Base-by-base conservation (phyloP, 2,113 vertebrate genomes). In the Myodes glareolus region DNA sequence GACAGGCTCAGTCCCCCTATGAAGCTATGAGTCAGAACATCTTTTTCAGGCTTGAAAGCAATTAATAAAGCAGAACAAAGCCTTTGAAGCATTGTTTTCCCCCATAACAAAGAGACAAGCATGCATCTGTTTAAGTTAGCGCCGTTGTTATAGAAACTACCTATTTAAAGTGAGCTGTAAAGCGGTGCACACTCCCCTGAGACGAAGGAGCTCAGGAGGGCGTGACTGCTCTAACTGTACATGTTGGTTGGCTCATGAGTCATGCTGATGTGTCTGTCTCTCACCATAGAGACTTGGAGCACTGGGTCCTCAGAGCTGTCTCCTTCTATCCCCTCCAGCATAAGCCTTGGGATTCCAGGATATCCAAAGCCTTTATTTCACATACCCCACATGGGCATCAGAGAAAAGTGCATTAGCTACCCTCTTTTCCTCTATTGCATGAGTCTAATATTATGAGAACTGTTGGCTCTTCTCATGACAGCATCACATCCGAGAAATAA, bases 141-240 rank as follows among this genome's bases (percentile, higher is more conserved):
- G 70, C 27, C 0, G 81, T 96, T 91, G 97, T 97, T 95, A 97
- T 95, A 96, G 97, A 96, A 96, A 97, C 97, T 92, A 45, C 96
- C 70, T 94, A 93, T 94, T 96, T 96, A 88, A 88, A 96, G 82
- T 87, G 78, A 50, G 47, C 68, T 14, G 67, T 33, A n/a, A 92
- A 91, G 67, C 9, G 29, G 31, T 13, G 29, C 42, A 42, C 39
- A 86, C 47, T 72, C 70, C 8, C 27, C 7, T 55, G 61, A 96
- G 92, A 85, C 50, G 76, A 93, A 29, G 75, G 92, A 39, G 65
- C 42, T 65, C 47, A 13, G 21, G 33, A 76, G 50, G 36, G n/a
- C 78, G 76, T 47, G 13, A 2, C 29, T 72, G 87, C 39, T 86
- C n/a, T 31, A 55, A 93, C 50, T 0, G 47, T 21, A 68, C 55